phyloP scores from a whole-genome alignment of 2,888 invertebrate genomes.

The Hydrotaea diabolus region DNA sequence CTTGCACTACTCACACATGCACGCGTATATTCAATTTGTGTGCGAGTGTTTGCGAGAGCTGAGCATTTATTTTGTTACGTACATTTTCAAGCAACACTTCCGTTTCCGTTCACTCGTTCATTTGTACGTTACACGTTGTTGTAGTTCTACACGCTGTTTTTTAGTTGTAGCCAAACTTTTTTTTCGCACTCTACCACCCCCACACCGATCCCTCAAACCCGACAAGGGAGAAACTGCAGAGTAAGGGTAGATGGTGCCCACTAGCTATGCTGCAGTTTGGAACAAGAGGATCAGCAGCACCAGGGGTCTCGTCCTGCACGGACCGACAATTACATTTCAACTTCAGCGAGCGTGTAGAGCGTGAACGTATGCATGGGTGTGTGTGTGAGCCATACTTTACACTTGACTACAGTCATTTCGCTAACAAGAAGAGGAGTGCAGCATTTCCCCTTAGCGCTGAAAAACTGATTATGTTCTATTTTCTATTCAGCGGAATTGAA shows the following conservation, averaged over 20 bases:
- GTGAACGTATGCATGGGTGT: neutral
- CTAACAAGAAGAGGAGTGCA: neutral
- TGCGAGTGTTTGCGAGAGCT: constrained; percentile 30
- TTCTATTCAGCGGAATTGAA: constrained; percentile 6
- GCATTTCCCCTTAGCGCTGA: neutral
- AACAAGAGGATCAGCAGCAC: neutral
- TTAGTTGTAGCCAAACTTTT: constrained; percentile 20
- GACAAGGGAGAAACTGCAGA: no score
- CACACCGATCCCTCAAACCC: neutral
- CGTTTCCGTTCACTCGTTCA: constrained; percentile 56
- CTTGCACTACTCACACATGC: no score
- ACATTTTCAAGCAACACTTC: constrained; percentile 62
- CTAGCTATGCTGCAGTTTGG: no score
- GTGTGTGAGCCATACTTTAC: constrained; percentile 47
- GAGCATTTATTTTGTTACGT: constrained; percentile 63
- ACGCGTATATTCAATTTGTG: constrained; percentile 21
- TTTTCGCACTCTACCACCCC: neutral
- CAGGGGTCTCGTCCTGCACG: constrained; percentile 28
- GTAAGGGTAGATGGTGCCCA: no score
- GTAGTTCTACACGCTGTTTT: constrained; percentile 12
- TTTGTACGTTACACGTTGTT: constrained; percentile 29
- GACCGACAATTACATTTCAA: constrained; percentile 63
- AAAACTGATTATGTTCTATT: neutral
- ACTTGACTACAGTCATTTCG: constrained; percentile 45
- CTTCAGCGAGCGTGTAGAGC: neutral